Evolutionary conservation across 2,113 vertebrate genomes (phyloP).

Genomic region (Cisticola juncidis): DNA sequence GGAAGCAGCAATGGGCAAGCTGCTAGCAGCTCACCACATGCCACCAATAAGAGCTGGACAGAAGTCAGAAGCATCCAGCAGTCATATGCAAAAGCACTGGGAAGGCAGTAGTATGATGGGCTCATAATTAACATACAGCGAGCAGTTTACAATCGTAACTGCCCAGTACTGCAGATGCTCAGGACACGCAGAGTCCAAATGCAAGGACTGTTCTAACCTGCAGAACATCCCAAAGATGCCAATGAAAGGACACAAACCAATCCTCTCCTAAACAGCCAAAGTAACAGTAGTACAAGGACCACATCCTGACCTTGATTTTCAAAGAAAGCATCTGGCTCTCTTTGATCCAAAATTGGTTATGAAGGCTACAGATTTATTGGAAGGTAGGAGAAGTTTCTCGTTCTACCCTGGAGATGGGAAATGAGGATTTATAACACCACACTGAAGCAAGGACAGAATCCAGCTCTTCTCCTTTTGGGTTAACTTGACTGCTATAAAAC

Average conservation of each 20-base stretch:
- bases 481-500: neutral
- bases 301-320: neutral
- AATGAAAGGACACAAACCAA: neutral
- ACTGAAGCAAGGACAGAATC: neutral
- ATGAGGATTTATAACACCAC: neutral
- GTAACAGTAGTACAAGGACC: neutral
- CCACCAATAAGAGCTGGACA: neutral
- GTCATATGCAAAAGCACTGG: rapidly evolving
- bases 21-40: neutral
- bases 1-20: neutral
- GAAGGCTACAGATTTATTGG: neutral
- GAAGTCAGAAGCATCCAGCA: neutral
- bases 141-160: neutral
- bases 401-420: neutral
- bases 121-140: neutral
- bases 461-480: neutral
- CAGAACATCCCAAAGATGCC: neutral
- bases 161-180: neutral
- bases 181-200: neutral
- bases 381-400: neutral
- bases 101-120: neutral
- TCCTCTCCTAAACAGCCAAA: neutral
- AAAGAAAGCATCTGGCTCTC: neutral
- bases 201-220: neutral
- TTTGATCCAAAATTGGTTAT: neutral